A percentile compares a stretch with the other conserved stretches of the same genome.
Evolutionary conservation across 2,888 invertebrate genomes (phyloP).

Genomic region (Cinara cedri): DNA sequence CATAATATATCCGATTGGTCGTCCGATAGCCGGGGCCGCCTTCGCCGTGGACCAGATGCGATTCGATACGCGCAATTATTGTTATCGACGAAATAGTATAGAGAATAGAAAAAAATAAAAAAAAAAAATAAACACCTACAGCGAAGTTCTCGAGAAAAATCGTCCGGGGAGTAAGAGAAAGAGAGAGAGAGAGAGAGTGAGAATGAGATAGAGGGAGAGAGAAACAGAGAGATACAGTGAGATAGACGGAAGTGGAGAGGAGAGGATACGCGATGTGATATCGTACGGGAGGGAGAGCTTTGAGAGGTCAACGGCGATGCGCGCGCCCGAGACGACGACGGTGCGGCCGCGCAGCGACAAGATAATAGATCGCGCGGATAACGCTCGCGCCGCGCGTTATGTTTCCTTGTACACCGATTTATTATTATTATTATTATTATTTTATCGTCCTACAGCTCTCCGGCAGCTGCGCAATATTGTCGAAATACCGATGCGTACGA

Average conservation of each 20-base stretch:
- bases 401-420: slow-evolving; percentile 4
- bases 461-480: not conserved
- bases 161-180: not conserved
- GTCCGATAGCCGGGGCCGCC: slow-evolving; percentile 47
- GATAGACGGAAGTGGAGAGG: too few species aligned
- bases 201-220: too few species aligned
- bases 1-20: slow-evolving; percentile 47
- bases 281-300: slow-evolving; percentile 32
- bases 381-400: not conserved
- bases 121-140: slow-evolving; percentile 9
- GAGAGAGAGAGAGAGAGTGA: too few species aligned
- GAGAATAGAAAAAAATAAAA: not conserved
- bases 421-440: slow-evolving; percentile 11
- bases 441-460: not conserved
- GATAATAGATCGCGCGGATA: slow-evolving; percentile 37
- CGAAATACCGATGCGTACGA: slow-evolving; percentile 10
- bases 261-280: too few species aligned
- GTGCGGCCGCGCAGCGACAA: slow-evolving; percentile 18
- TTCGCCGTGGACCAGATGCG: slow-evolving; percentile 48
- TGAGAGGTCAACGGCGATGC: slow-evolving; percentile 20
- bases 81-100: slow-evolving; percentile 44
- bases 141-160: slow-evolving; percentile 6
- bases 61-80: slow-evolving; percentile 53
- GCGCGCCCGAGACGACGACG: not conserved
- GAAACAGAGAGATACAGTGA: too few species aligned